Conservation (phyloP, 2,113 vertebrate genomes). For the Benitochromis conjunctus region DNA sequence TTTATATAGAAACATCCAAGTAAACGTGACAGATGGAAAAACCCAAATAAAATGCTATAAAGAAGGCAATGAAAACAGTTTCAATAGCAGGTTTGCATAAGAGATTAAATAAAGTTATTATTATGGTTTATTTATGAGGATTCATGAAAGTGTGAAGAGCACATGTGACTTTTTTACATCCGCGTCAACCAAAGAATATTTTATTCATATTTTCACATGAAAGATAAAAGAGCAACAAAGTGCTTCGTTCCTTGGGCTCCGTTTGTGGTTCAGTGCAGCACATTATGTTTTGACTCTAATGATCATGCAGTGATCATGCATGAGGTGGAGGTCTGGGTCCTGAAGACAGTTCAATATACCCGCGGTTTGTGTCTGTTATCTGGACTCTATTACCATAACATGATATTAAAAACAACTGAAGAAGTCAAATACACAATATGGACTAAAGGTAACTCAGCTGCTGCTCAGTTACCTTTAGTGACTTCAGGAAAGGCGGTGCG, state of each 20-base stretch:
- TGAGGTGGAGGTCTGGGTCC: neutral
- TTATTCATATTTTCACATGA: neutral
- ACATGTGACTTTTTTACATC: neutral
- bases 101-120: neutral
- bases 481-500: too few relatives aligned
- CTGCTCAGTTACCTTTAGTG: neutral
- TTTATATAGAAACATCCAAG: neutral
- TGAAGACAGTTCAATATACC: neutral
- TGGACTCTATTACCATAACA: neutral
- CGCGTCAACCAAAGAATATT: neutral
- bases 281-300: neutral
- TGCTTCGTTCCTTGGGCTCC: rapidly evolving
- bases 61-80: neutral
- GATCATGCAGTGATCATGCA: neutral
- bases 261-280: neutral
- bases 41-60: neutral
- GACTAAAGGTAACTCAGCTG: neutral
- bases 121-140: neutral
- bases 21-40: neutral
- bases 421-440: neutral
- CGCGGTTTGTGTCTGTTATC: rapidly evolving
- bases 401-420: rapidly evolving
- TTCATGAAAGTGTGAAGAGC: neutral
- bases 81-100: too few relatives aligned
- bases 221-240: rapidly evolving